phyloP scores from a whole-genome alignment of 2,113 vertebrate genomes.

The Pterophyllum scalare region DNA sequence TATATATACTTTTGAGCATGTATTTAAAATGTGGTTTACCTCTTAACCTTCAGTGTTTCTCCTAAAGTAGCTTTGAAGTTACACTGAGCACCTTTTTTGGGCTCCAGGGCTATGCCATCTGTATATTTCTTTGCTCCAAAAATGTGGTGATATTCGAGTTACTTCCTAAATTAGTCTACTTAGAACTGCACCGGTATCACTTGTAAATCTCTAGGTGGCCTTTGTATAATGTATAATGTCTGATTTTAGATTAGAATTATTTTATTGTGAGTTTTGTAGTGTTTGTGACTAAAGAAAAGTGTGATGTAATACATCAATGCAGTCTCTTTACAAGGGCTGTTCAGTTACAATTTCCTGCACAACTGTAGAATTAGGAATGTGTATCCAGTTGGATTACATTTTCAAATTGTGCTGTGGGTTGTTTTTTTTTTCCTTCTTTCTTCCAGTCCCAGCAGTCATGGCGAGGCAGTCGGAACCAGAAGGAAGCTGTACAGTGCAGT shows the following conservation, averaged over 20 bases:
- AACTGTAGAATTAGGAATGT: not conserved
- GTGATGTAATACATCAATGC: not conserved
- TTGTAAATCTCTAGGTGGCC: not conserved
- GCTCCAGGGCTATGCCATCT: not conserved
- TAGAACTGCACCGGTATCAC: not conserved
- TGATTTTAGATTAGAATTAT: not conserved
- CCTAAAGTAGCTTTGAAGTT: not conserved
- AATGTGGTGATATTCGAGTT: not conserved
- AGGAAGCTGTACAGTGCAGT: slow-evolving; percentile 97
- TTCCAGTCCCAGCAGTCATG: slow-evolving; percentile 79
- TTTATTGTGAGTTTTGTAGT: not conserved
- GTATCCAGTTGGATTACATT: not conserved
- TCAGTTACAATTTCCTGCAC: not conserved
- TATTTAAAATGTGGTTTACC: not conserved
- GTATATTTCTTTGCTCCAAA: not conserved
- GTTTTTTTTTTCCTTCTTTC: not conserved
- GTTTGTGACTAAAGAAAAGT: not conserved
- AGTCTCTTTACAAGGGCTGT: accelerated
- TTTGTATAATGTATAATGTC: not conserved
- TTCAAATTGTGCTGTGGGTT: not conserved
- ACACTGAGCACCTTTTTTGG: accelerated
- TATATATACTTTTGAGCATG: not conserved
- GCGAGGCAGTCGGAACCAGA: slow-evolving; percentile 83
- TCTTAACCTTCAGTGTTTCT: not conserved
- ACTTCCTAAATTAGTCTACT: not conserved